Conservation (phyloP, 1,140 invertebrate genomes). For the Listronotus oregonensis region DNA sequence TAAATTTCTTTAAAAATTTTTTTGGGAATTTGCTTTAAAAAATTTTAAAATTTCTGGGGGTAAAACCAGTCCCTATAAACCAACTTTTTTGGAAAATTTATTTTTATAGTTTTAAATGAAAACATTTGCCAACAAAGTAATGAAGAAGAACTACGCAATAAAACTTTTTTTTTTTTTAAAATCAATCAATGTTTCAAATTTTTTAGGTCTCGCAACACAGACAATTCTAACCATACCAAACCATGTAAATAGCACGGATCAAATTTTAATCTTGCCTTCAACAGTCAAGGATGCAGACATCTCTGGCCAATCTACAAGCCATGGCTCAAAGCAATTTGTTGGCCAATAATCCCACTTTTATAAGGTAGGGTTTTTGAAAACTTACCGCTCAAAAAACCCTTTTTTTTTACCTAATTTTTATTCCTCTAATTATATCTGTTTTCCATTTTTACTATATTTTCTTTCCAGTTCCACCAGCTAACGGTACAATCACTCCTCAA, state of each 20-base stretch:
- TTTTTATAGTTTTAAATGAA: too few species aligned
- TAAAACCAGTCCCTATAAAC: too few species aligned
- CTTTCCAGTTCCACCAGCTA: slow-evolving; percentile 59
- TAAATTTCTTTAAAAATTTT: too few species aligned
- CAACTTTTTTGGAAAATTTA: too few species aligned
- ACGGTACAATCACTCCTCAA: slow-evolving; percentile 52
- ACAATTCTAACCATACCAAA: slow-evolving; percentile 92
- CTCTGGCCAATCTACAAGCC: slow-evolving; percentile 78
- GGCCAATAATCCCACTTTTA: slow-evolving; percentile 48
- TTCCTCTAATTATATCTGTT: not conserved
- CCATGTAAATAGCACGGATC: slow-evolving; percentile 77
- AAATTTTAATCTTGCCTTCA: slow-evolving; percentile 79
- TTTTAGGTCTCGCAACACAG: slow-evolving; percentile 86
- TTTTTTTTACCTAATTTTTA: too few species aligned
- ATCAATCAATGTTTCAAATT: not conserved
- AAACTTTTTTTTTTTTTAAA: too few species aligned
- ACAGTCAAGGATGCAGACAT: slow-evolving; percentile 83
- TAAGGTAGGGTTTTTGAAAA: slow-evolving; percentile 21
- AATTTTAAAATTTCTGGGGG: too few species aligned
- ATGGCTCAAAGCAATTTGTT: slow-evolving; percentile 65
- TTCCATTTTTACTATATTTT: not conserved
- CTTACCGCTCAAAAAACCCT: too few species aligned
- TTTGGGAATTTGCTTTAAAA: too few species aligned
- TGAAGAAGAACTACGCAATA: too few species aligned
- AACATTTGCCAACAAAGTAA: too few species aligned